Evolutionary conservation across 2,888 invertebrate genomes (phyloP).

Genomic region (Apotomis capreana): DNA sequence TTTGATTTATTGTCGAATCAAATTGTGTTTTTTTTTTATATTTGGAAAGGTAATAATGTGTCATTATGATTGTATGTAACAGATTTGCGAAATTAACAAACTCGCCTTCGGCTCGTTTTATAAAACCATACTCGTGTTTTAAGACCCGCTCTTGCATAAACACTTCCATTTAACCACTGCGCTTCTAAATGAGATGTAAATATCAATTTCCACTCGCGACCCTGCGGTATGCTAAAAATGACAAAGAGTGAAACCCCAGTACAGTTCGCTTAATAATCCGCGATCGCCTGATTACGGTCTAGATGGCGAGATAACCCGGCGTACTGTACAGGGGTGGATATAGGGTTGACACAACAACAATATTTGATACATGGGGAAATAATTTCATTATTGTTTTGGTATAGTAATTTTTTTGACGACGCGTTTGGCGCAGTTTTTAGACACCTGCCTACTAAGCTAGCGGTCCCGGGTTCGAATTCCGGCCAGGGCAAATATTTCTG

Average conservation of each 20-base stretch:
- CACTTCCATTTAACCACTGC: background rate
- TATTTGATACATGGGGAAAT: background rate
- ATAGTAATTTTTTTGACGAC: too few relatives aligned
- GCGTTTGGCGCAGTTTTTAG: too few relatives aligned
- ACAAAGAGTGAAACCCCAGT: conserved; percentile 9
- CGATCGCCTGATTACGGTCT: conserved; percentile 25
- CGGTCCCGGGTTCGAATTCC: too few relatives aligned
- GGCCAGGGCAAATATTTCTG: too few relatives aligned
- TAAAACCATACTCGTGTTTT: too few relatives aligned
- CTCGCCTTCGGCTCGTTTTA: too few relatives aligned
- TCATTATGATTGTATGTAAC: too few relatives aligned
- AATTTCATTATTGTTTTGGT: too few relatives aligned
- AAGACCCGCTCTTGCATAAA: background rate
- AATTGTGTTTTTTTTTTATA: conserved; percentile 30
- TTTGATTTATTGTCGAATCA: conserved; percentile 34
- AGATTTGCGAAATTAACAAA: too few relatives aligned
- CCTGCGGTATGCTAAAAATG: conserved; percentile 21
- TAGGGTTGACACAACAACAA: conserved; percentile 8
- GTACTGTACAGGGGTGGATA: conserved; percentile 12
- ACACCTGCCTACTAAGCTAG: too few relatives aligned
- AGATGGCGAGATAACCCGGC: conserved; percentile 27
- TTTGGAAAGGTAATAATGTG: background rate
- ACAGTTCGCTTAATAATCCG: conserved; percentile 21
- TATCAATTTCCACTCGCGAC: conserved; percentile 21
- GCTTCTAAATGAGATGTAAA: conserved; percentile 16